Evolutionary conservation across 2,888 invertebrate genomes (phyloP).

Genomic region (Philereme transversata): DNA sequence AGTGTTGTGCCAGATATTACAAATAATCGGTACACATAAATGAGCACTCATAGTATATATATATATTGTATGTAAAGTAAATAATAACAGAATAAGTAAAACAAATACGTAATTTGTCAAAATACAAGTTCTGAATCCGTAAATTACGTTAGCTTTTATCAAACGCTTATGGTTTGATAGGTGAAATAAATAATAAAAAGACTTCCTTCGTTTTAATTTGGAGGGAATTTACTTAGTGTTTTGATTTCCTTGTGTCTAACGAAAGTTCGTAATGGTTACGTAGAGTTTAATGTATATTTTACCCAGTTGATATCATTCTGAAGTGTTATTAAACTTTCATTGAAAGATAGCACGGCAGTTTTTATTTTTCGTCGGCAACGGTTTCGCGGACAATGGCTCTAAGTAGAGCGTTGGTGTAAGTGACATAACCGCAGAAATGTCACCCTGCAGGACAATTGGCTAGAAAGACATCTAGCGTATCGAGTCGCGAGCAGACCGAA

Average conservation of each 20-base stretch:
- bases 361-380: slow-evolving; percentile 14
- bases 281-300: too few relatives aligned
- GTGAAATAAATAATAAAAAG: slow-evolving; percentile 36
- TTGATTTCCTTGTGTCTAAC: slow-evolving; percentile 13
- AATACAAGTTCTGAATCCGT: too few relatives aligned
- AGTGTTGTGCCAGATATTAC: slow-evolving; percentile 10
- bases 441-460: slow-evolving; percentile 30
- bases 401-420: slow-evolving; percentile 26
- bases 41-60: too few relatives aligned
- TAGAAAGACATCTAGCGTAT: slow-evolving; percentile 32
- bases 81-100: too few relatives aligned
- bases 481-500: slow-evolving; percentile 17
- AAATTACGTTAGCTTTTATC: slow-evolving; percentile 27
- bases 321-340: too few relatives aligned
- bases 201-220: slow-evolving; percentile 31
- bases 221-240: slow-evolving; percentile 22
- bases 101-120: too few relatives aligned
- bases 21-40: too few relatives aligned
- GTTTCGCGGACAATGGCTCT: slow-evolving; percentile 22
- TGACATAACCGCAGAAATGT: slow-evolving; percentile 32
- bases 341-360: not conserved
- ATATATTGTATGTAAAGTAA: too few relatives aligned
- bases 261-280: too few relatives aligned
- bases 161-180: slow-evolving; percentile 48
- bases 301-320: too few relatives aligned